Evolutionary conservation across 2,888 invertebrate genomes (phyloP).

Genomic region (Bibio marci): DNA sequence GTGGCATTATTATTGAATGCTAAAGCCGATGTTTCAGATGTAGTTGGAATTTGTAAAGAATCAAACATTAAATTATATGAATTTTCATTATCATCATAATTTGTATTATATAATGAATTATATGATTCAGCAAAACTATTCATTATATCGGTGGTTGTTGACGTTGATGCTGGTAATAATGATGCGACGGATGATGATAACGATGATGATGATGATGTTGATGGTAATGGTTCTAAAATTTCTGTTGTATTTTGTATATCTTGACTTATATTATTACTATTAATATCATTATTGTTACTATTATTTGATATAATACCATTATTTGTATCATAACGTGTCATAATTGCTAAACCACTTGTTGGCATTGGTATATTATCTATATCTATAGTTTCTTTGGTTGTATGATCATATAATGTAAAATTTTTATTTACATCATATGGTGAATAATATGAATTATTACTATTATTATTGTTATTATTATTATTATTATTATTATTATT

Average conservation of each 20-base stretch:
- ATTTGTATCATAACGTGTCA: slow-evolving; percentile 9
- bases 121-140: slow-evolving; percentile 27
- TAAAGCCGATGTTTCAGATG: no score
- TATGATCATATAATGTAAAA: slow-evolving; percentile 8
- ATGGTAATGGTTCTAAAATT: no score
- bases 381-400: slow-evolving; percentile 5
- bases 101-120: slow-evolving; percentile 20
- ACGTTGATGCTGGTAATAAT: no score
- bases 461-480: neutral
- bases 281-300: neutral
- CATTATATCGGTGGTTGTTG: slow-evolving; percentile 6
- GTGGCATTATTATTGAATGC: no score
- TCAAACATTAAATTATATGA: neutral
- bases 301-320: neutral
- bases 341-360: slow-evolving; percentile 9
- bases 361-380: slow-evolving; percentile 6
- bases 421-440: neutral
- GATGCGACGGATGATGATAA: neutral
- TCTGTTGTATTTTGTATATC: no score
- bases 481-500: no score
- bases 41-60: no score
- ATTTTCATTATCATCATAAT: slow-evolving; percentile 11
- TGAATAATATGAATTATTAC: neutral
- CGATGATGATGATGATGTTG: neutral
- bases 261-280: slow-evolving; percentile 4